Percentiles rank a stretch among this genome's conserved stretches.
phyloP scores from a whole-genome alignment of 2,113 vertebrate species.

The Equus przewalskii region DNA sequence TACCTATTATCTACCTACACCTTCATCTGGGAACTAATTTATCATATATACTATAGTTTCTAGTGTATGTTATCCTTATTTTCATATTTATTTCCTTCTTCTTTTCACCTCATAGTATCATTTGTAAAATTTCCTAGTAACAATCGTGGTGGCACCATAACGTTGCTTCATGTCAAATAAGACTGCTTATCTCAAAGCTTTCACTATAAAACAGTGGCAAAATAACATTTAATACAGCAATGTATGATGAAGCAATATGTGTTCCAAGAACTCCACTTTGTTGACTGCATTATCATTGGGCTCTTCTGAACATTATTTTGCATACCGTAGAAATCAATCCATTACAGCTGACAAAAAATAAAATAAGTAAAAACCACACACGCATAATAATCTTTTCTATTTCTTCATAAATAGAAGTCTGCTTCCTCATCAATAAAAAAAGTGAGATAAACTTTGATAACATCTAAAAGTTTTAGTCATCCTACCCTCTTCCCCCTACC shows the following conservation, averaged over 20 bases:
- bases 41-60: background rate
- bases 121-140: background rate
- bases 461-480: conserved; percentile 10
- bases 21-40: background rate
- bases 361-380: background rate
- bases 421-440: background rate
- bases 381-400: background rate
- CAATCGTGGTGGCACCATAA: background rate
- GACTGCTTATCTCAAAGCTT: background rate
- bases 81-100: background rate
- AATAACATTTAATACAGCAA: background rate
- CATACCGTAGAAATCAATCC: background rate
- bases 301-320: background rate
- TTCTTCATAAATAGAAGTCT: conserved; percentile 36
- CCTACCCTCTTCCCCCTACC: background rate
- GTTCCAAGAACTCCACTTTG: background rate
- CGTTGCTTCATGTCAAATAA: background rate
- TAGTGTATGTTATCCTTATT: background rate
- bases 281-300: background rate
- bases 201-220: conserved; percentile 2
- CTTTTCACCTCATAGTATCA: background rate
- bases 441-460: conserved; percentile 31
- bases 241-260: background rate
- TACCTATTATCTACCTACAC: background rate
- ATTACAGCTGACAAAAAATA: background rate